Base-by-base conservation (phyloP, 2,888 invertebrate genomes). In the Athetis lepigone region DNA sequence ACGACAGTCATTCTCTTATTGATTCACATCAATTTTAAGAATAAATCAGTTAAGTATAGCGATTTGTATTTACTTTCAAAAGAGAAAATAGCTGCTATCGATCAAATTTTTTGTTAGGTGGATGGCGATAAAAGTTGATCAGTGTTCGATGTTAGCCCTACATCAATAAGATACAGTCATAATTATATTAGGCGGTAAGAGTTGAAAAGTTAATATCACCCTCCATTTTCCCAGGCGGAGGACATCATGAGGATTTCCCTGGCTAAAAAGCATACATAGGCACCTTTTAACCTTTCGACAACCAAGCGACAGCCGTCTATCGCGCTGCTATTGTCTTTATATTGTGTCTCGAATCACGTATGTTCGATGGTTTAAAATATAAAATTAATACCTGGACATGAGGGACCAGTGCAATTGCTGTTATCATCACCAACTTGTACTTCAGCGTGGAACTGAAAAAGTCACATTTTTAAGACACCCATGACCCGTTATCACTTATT, bases 371-470 rank as follows among this genome's bases (percentile, higher is more conserved):
- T n/a, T n/a, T n/a, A 33, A 33, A 33, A 13, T 33, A 13, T 2
- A 13, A 33, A 13, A 33, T 46, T 25, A 75, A 70, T 69, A 86
- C 87, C 70, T 68, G 87, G 80, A 69, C 86, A 85, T 8, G 75
- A 59, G 11, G 63, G 16, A 18, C 61, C 82, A 9, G 71, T 64
- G 59, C 86, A 85, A 16, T 70, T 70, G 39, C 64, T 37, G 0
- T 78, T 77, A 8, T 73, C 74, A 42, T 79, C 79, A 19, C 84
- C 77, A 29, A 90, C 82, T 27, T 95, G 92, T 40, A 95, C 85
- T 88, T 97, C 97, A 8, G 97, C 97, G 77, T 97, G 97, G 82
- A 97, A 96, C 97, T 97, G 85, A 45, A 72, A 70, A 21, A 11
- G 4, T 49, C 13, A 36, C 0, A 49, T 57, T 18, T 16, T 46